Conservation (phyloP, 2,888 invertebrate genomes). For the Drosophila rubida region DNA sequence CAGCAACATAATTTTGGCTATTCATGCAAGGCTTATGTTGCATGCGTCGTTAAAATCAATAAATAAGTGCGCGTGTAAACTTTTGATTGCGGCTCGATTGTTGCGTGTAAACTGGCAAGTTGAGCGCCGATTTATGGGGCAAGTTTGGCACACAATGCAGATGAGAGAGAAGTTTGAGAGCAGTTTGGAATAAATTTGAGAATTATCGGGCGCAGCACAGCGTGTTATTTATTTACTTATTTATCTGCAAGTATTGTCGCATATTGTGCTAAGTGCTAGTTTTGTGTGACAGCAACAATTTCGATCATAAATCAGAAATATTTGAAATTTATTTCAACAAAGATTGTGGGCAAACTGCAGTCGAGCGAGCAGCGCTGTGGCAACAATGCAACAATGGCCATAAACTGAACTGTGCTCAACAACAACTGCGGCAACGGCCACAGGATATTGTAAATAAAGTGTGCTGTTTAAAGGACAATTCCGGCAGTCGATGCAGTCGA, state of each 20-base stretch:
- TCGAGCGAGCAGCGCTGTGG: slow-evolving; percentile 16
- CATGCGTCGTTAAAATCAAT: not conserved
- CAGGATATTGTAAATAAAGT: slow-evolving; percentile 56
- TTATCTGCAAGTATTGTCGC: slow-evolving; percentile 44
- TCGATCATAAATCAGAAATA: slow-evolving; percentile 70
- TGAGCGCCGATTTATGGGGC: slow-evolving; percentile 11
- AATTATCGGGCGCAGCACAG: slow-evolving; percentile 35
- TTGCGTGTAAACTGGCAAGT: not conserved
- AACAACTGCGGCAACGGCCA: slow-evolving; percentile 12
- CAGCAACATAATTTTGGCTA: not conserved
- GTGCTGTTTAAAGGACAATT: slow-evolving; percentile 62
- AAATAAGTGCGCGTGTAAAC: not conserved
- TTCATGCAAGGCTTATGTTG: not conserved
- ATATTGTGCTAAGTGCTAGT: slow-evolving; percentile 34
- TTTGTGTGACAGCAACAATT: slow-evolving; percentile 30
- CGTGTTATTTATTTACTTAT: slow-evolving; percentile 27
- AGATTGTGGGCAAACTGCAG: slow-evolving; percentile 60
- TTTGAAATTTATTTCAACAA: slow-evolving; percentile 74
- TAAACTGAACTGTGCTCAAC: slow-evolving; percentile 58
- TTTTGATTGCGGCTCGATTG: slow-evolving; percentile 10
- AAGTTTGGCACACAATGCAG: slow-evolving; percentile 27
- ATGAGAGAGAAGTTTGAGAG: slow-evolving; percentile 21
- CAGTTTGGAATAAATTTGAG: slow-evolving; percentile 43
- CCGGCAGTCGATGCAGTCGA: slow-evolving; percentile 33
- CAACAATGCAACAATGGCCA: slow-evolving; percentile 60